phyloP scores from a whole-genome alignment of 2,888 invertebrate genomes.

The Andrena fulva region DNA sequence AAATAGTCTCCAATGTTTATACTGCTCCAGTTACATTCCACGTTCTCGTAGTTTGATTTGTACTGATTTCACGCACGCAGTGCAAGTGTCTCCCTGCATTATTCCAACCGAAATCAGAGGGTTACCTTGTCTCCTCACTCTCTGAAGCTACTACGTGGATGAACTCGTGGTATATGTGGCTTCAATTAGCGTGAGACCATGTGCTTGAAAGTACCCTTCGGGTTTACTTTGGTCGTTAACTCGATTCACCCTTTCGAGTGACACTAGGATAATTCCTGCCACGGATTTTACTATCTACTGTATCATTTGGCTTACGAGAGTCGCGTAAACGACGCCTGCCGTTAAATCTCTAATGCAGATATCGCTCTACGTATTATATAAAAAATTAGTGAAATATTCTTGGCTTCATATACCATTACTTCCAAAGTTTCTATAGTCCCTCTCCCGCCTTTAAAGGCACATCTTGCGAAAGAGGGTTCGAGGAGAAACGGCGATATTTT shows the following conservation, averaged over 20 bases:
- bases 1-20: neutral
- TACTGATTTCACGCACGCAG: neutral
- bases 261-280: constrained; percentile 24
- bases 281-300: constrained; percentile 35
- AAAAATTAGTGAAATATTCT: too few species aligned
- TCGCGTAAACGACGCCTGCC: neutral
- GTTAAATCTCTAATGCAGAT: constrained; percentile 6
- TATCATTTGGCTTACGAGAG: neutral
- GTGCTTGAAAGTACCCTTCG: constrained; percentile 44
- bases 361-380: neutral
- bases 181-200: constrained; percentile 54
- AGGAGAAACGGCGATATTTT: neutral
- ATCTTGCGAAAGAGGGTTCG: neutral
- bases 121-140: constrained; percentile 6
- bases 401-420: too few species aligned
- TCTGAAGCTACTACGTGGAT: constrained; percentile 25
- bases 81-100: neutral
- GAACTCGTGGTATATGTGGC: constrained; percentile 35
- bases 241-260: constrained; percentile 45
- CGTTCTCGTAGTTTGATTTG: neutral
- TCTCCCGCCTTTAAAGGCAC: neutral
- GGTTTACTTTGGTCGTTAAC: constrained; percentile 59
- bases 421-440: neutral
- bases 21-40: neutral
- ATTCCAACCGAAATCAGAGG: constrained; percentile 11